Evolutionary conservation across 2,113 vertebrate genomes (phyloP).

Genomic region (Rallus limicola): DNA sequence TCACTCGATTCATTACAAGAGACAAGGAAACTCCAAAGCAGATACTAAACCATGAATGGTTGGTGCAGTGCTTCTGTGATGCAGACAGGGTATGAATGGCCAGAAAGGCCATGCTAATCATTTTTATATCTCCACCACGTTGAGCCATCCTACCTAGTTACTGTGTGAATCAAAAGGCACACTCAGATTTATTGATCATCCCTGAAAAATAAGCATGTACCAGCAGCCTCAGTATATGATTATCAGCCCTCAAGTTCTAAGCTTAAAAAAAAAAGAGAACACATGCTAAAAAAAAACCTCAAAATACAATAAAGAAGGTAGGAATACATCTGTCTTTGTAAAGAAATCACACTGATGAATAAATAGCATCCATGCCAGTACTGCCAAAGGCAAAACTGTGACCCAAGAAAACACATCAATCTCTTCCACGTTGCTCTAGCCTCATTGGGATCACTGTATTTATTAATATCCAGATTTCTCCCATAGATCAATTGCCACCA

Average conservation of each 20-base stretch:
- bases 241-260: background rate
- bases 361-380: background rate
- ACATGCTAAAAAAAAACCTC: background rate
- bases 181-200: background rate
- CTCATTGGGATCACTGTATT: background rate
- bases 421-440: background rate
- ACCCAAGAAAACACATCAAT: slow-evolving; percentile 24
- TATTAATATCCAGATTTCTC: slow-evolving; percentile 20
- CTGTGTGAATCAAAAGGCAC: background rate
- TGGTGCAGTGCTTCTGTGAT: background rate
- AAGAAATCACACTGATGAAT: slow-evolving; percentile 17
- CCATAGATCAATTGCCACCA: background rate
- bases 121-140: background rate
- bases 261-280: no score
- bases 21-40: background rate
- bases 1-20: background rate
- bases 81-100: background rate
- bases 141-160: background rate
- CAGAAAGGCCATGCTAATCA: background rate
- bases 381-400: slow-evolving; percentile 3
- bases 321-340: background rate
- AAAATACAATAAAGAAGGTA: background rate
- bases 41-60: background rate
- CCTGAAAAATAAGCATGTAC: background rate
- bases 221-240: background rate